Evolutionary conservation across 2,797 vertebrate species (phyloP), one percentile per base, ranked within the genome.

Genomic region (Etheostoma perlongum): DNA sequence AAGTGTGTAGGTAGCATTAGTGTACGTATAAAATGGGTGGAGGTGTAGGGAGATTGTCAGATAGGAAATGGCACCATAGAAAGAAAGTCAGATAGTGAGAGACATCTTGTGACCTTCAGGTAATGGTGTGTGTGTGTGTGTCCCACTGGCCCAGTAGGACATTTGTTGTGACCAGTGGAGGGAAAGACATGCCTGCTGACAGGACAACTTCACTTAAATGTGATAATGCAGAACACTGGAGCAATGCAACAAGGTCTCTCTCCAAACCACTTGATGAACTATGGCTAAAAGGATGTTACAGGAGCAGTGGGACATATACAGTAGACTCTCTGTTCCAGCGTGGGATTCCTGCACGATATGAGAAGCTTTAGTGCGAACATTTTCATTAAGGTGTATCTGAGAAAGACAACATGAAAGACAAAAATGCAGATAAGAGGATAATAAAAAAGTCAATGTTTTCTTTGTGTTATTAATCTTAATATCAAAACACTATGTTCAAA

Each of bases 31-130:
- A 11, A 68, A 23, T 42, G 49, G 27, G 30, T 33, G 14, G 40
- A 52, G 62, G 46, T 72, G 57, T 9, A 23, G 40, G 15, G 18
- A 83, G 51, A 23, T 4, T 30, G 51, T 67, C 63, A 68, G 42
- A 65, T 36, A 53, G 53, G 30, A 87, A 75, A 79, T 1, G 21
- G 4, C 52, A 66, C 46, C 1, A 57, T 14, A 53, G 6, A 66
- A 21, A 48, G n/a, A n/a, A 84, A 62, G 44, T 53, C 58, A 55
- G 57, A 55, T 48, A 63, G 16, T 16, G 11, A 72, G 44, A 72
- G 44, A 65, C 66, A 57, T 70, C 74, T 90, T 84, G 51, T 88
- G 83, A 91, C 88, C 80, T 89, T 85, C 61, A 62, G 63, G 67
- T 73, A 60, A 48, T 72, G 10, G 27, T 59, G 14, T 4, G n/a